Percentiles rank a stretch among this genome's conserved stretches.
Evolutionary conservation across 2,797 vertebrate species (phyloP).

Genomic region (Ispidina picta): DNA sequence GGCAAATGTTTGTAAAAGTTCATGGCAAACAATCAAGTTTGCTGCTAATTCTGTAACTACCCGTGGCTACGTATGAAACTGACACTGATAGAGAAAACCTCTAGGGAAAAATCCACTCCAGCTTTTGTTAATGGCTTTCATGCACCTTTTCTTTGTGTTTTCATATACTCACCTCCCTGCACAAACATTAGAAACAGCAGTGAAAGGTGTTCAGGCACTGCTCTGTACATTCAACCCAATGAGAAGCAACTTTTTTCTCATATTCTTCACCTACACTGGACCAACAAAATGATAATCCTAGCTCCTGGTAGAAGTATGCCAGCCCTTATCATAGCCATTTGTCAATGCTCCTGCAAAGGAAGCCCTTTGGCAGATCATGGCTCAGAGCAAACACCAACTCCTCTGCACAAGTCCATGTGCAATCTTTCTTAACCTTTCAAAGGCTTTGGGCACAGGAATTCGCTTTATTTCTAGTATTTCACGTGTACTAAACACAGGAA

Average conservation of each 20-base stretch:
- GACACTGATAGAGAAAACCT: background rate
- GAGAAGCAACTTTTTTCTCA: background rate
- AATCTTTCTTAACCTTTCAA: slow-evolving; percentile 22
- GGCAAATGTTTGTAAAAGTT: background rate
- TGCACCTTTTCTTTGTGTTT: background rate
- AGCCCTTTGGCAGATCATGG: background rate
- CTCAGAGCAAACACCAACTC: background rate
- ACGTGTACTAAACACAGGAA: background rate
- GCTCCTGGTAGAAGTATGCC: background rate
- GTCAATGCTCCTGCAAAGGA: background rate
- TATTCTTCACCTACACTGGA: background rate
- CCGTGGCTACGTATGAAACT: background rate
- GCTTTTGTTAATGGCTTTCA: background rate
- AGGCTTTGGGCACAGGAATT: background rate
- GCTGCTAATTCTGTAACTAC: background rate
- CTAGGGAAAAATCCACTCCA: background rate
- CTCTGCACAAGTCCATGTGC: background rate
- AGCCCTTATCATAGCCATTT: background rate
- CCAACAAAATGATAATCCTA: background rate
- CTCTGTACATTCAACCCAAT: background rate
- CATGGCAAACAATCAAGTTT: background rate
- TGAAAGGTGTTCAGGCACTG: background rate
- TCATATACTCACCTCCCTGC: background rate
- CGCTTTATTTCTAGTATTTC: background rate
- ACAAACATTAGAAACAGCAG: background rate